These are phyloP conservation scores for Rhyzopertha dominica DNA, from an alignment of 1,140 invertebrate genomes.

Conservation along the genomic window DNA sequence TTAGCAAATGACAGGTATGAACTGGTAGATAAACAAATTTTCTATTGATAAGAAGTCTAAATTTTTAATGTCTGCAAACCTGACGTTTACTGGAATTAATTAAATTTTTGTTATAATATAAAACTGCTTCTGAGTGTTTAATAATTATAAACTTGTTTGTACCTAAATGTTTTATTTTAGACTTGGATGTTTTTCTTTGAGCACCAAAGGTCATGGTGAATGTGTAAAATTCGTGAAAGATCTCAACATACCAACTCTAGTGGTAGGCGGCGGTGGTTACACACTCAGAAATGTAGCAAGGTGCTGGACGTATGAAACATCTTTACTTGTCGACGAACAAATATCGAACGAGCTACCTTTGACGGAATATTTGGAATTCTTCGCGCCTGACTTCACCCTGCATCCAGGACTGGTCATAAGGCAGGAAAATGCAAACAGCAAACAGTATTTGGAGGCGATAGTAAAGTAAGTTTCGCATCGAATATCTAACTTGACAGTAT, in stretches of 20 bases:
- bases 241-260: slow-evolving; percentile 87
- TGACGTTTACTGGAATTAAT: too few relatives aligned
- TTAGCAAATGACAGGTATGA: slow-evolving; percentile 80
- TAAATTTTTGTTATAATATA: too few relatives aligned
- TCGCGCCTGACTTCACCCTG: slow-evolving; percentile 90
- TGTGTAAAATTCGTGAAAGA: slow-evolving; percentile 96
- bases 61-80: too few relatives aligned
- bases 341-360: slow-evolving; percentile 91
- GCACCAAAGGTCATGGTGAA: slow-evolving; percentile 88
- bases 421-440: slow-evolving; percentile 88
- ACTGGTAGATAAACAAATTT: too few relatives aligned
- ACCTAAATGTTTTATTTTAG: too few relatives aligned
- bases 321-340: slow-evolving; percentile 82
- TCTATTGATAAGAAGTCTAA: too few relatives aligned
- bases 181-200: slow-evolving; percentile 82
- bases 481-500: slow-evolving; percentile 2
- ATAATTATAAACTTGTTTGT: too few relatives aligned
- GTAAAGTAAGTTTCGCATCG: slow-evolving; percentile 60
- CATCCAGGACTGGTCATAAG: slow-evolving; percentile 82
- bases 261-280: slow-evolving; percentile 96
- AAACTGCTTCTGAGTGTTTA: too few relatives aligned
- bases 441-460: slow-evolving; percentile 85
- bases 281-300: slow-evolving; percentile 95
- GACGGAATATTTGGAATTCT: slow-evolving; percentile 92
- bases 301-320: slow-evolving; percentile 99